These are phyloP conservation scores for Chlorops oryzae DNA, from an alignment of 1,140 invertebrate genomes.

Conservation along the genomic window DNA sequence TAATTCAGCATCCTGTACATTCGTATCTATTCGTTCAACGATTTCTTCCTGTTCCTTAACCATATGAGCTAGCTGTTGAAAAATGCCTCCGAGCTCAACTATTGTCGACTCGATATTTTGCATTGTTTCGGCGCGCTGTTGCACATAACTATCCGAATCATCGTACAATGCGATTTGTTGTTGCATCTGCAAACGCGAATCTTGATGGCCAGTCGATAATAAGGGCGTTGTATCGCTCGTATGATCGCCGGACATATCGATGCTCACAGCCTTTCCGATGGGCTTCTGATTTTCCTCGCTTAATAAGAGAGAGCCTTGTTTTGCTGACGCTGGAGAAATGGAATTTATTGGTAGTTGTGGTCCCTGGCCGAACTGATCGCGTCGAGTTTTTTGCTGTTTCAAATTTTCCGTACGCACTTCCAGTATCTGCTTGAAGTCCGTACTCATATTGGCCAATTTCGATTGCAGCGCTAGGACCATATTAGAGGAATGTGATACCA, in stretches of 20 bases:
- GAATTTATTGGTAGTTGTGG: conserved; percentile 57
- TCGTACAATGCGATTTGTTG: conserved; percentile 71
- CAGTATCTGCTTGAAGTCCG: conserved; percentile 90
- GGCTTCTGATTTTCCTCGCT: conserved; percentile 60
- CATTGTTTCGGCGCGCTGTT: conserved; percentile 94
- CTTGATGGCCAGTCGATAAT: conserved; percentile 12
- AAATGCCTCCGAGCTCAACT: conserved; percentile 97
- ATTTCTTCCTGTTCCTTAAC: conserved; percentile 99
- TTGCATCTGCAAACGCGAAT: conserved; percentile 38
- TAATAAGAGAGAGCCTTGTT: conserved; percentile 49
- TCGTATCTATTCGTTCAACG: conserved; percentile 94
- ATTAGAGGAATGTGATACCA: conserved; percentile 92
- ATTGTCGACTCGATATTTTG: conserved; percentile 99
- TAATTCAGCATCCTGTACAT: conserved; percentile 90
- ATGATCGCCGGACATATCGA: conserved; percentile 67
- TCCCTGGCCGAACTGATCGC: conserved; percentile 90
- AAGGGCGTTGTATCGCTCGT: conserved; percentile 47
- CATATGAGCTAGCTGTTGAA: conserved; percentile 96
- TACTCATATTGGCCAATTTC: conserved; percentile 92
- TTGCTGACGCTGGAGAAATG: conserved; percentile 66
- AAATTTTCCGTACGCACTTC: conserved; percentile 89
- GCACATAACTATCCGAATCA: conserved; percentile 82
- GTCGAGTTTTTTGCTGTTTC: conserved; percentile 86
- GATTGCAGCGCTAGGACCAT: conserved; percentile 92
- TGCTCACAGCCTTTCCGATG: conserved; percentile 62